A percentile compares a stretch with the other conserved stretches of the same genome.
phyloP scores from a whole-genome alignment of 2,113 vertebrate species.

The Thamnaconus septentrionalis region DNA sequence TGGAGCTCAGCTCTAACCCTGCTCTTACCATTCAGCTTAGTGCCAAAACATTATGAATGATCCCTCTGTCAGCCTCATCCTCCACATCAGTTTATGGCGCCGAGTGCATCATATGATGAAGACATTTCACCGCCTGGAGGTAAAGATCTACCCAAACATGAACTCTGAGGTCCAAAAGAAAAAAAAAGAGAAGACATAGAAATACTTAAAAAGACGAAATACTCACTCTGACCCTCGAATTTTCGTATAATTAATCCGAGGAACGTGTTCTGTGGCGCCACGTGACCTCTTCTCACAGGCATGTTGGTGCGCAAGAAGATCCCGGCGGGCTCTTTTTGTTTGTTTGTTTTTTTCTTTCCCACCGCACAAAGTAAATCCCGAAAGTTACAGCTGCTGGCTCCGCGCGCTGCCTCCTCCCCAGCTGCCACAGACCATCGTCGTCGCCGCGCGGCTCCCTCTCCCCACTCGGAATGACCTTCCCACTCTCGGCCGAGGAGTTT shows the following conservation, averaged over 20 bases:
- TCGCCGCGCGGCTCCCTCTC: constrained; percentile 49
- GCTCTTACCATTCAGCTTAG: too few relatives aligned
- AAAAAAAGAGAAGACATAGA: too few relatives aligned
- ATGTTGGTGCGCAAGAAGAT: constrained; percentile 80
- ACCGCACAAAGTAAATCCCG: constrained; percentile 61
- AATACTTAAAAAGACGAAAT: constrained; percentile 23
- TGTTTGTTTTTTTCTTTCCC: too few relatives aligned
- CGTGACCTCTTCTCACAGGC: constrained; percentile 99
- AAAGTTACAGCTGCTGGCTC: constrained; percentile 81
- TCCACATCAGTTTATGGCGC: too few relatives aligned
- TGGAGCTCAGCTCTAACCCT: too few relatives aligned
- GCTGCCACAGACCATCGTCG: constrained; percentile 73
- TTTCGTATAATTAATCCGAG: constrained; percentile 98
- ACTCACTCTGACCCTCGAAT: constrained; percentile 99
- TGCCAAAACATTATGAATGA: too few relatives aligned
- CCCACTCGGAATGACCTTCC: constrained; percentile 65
- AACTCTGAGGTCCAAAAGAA: too few relatives aligned
- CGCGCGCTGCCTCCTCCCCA: constrained; percentile 66
- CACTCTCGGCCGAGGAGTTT: constrained; percentile 40
- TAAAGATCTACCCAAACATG: neutral
- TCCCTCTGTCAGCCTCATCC: too few relatives aligned
- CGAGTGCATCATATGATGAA: too few relatives aligned
- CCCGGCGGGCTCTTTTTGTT: constrained; percentile 29
- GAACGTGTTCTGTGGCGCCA: constrained; percentile 98
- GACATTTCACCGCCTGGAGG: too few relatives aligned